Conservation (phyloP, 2,888 invertebrate species). For the Drosophila borborema region DNA sequence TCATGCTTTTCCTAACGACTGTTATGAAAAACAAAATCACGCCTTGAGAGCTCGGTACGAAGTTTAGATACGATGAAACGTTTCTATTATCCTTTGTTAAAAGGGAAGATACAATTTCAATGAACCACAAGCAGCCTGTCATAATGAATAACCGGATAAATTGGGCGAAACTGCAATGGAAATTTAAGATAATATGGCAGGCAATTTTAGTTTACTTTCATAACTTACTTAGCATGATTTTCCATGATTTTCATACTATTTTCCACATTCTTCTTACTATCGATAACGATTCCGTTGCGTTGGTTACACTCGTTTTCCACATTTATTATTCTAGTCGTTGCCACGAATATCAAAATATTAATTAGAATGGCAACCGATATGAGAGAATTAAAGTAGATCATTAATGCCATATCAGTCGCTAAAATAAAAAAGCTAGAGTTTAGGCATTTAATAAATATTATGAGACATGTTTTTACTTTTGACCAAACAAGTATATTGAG, state of each 20-base stretch:
- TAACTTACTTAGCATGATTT: slow-evolving; percentile 18
- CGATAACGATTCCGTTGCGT: slow-evolving; percentile 34
- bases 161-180: slow-evolving; percentile 88
- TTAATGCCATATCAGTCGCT: slow-evolving; percentile 54
- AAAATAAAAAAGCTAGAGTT: background rate
- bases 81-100: background rate
- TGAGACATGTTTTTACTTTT: slow-evolving; percentile 81
- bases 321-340: slow-evolving; percentile 70
- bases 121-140: slow-evolving; percentile 93
- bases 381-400: slow-evolving; percentile 71
- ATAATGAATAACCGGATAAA: slow-evolving; percentile 92
- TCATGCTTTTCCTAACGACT: slow-evolving; percentile 43
- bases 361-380: slow-evolving; percentile 68
- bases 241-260: no score
- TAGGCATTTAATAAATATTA: background rate
- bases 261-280: background rate
- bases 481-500: slow-evolving; percentile 86
- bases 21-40: slow-evolving; percentile 52
- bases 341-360: slow-evolving; percentile 66
- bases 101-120: slow-evolving; percentile 91
- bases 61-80: background rate
- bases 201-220: background rate
- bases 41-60: slow-evolving; percentile 45
- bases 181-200: background rate
- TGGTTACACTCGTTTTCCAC: slow-evolving; percentile 61